Percentiles rank a stretch among this genome's conserved stretches.
These are phyloP conservation scores for Urosaurus nigricauda DNA, from an alignment of 2,797 vertebrate species.

Conservation along the genomic window DNA sequence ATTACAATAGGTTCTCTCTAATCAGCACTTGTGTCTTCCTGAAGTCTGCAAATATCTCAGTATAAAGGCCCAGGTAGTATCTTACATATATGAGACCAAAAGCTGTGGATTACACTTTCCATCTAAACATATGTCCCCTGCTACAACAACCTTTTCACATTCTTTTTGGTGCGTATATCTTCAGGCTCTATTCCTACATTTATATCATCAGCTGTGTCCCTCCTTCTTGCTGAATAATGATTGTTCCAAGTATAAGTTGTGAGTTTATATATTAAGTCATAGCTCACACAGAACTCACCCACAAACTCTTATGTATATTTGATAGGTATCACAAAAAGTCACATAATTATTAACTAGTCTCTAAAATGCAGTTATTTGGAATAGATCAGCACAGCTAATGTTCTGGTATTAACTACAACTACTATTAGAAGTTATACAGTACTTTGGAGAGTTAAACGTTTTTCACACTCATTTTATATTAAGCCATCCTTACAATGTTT, in stretches of 20 bases:
- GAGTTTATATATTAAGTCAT: background rate
- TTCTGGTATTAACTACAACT: background rate
- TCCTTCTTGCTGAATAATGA: background rate
- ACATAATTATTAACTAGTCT: background rate
- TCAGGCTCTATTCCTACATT: background rate
- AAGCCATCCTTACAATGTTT: background rate
- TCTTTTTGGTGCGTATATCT: background rate
- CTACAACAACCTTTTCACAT: background rate
- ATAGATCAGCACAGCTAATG: background rate
- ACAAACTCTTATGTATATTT: background rate
- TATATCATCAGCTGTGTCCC: background rate
- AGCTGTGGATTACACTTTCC: conserved; percentile 1
- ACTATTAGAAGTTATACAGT: background rate
- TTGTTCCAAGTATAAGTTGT: background rate
- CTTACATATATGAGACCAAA: background rate
- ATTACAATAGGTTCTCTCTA: background rate
- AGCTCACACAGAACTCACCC: background rate
- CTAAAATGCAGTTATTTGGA: background rate
- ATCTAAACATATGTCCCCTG: background rate
- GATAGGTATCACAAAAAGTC: background rate
- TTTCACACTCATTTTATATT: background rate
- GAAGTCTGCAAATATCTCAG: background rate
- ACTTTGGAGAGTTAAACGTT: background rate
- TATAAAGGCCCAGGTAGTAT: background rate
- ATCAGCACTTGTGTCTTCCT: background rate